Evolutionary conservation across 2,797 vertebrate genomes (phyloP).

Genomic region (Alca torda): DNA sequence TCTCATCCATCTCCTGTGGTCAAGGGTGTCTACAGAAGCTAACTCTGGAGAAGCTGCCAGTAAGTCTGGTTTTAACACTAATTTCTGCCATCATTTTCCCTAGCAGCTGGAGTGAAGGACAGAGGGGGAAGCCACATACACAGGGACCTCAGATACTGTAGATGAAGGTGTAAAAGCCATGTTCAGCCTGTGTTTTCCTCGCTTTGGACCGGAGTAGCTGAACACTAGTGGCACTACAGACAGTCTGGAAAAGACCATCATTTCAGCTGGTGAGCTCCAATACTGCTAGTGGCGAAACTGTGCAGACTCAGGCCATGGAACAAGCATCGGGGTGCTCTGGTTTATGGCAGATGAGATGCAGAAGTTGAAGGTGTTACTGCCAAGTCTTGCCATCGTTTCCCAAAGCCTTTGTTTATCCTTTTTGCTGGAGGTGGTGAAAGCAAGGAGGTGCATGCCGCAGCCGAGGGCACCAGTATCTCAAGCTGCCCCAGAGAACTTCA

Average conservation of each 20-base stretch:
- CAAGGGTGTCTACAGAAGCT: not conserved
- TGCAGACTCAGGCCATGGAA: not conserved
- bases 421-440: not conserved
- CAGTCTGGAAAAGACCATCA: not conserved
- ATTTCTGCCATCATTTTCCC: not conserved
- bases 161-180: not conserved
- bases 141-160: not conserved
- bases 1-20: not conserved
- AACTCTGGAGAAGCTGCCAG: not conserved
- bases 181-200: not conserved
- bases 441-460: accelerated
- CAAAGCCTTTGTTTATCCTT: not conserved
- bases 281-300: not conserved
- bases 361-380: not conserved
- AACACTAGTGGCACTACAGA: not conserved
- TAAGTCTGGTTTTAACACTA: not conserved
- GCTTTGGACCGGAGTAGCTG: not conserved
- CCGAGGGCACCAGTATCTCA: not conserved
- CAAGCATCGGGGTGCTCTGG: not conserved
- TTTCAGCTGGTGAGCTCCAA: not conserved
- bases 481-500: not conserved
- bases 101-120: not conserved
- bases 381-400: not conserved
- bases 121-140: not conserved
- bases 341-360: not conserved